Conservation (phyloP, 2,113 vertebrate genomes). For the Triplophysa rosa region DNA sequence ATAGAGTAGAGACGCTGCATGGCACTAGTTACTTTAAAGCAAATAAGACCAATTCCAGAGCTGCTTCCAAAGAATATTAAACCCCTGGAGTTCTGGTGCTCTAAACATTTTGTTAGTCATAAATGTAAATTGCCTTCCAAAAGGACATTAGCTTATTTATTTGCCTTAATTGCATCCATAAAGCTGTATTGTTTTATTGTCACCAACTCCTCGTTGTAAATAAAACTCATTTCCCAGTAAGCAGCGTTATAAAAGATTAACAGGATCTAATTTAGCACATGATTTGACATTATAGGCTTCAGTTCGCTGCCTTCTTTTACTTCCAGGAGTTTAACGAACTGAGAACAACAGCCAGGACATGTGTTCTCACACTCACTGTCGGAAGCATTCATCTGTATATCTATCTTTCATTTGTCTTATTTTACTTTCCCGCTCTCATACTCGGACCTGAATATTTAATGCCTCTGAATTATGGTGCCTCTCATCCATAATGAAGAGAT, state of each 20-base stretch:
- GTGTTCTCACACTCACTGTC: constrained; percentile 14
- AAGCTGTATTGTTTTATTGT: neutral
- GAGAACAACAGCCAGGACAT: constrained; percentile 28
- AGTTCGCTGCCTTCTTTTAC: constrained; percentile 28
- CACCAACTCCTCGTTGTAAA: neutral
- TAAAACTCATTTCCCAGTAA: constrained; percentile 5
- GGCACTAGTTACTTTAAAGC: neutral
- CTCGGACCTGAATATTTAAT: constrained; percentile 54
- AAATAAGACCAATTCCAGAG: neutral
- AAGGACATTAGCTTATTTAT: neutral
- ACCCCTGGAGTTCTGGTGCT: no score
- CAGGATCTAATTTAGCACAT: constrained; percentile 51
- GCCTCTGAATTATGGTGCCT: constrained; percentile 47
- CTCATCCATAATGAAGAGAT: constrained; percentile 52
- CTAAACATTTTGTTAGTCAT: neutral
- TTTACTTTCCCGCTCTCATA: constrained; percentile 6
- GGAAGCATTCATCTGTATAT: constrained; percentile 14
- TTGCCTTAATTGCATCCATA: neutral
- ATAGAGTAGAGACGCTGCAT: constrained; percentile 4
- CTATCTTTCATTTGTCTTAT: constrained; percentile 28
- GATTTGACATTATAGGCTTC: constrained; percentile 31
- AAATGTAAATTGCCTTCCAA: neutral
- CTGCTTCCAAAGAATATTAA: no score
- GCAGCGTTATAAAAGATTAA: constrained; percentile 51
- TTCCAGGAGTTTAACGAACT: constrained; percentile 31